Base-by-base conservation (phyloP, 2,888 invertebrate genomes). In the Tuberolachnus salignus region DNA sequence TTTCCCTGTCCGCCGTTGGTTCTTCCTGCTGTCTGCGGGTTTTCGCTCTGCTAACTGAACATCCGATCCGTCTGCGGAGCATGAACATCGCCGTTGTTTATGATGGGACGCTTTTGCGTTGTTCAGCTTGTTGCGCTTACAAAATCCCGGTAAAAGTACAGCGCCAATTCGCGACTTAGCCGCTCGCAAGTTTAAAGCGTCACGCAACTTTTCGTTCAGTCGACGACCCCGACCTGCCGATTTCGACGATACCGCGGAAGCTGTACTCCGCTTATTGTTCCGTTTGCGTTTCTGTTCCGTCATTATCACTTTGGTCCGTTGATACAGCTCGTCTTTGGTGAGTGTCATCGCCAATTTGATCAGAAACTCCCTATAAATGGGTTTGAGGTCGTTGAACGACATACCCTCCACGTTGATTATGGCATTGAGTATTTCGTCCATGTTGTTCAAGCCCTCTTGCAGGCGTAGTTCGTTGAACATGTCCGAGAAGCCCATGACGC, bases 371-470 rank as follows among this genome's bases (percentile, higher is more conserved):
- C 95, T 94, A 85, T 95, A 95, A 82, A 95, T 92, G 61, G 95
- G 95, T 85, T 94, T 94, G 81, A 95, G 88, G 84, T 95, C 94
- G 87, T 95, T 95, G 86, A 94, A 95, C 78, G 94, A 94, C 94
- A 95, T 95, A 81, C 95, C 95, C 85, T 95, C 94, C 51, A 94
- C 91, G 86, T 94, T 93, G 83, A 95, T 94, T 84, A 95, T 95
- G 84, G 93, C 92, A 84, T 92, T 92, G 70, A 95, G 88, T 83
- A 94, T 94, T 84, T 94, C 94, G 84, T 95, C 94, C 86, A 94
- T 90, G 80, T 93, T 94, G 84, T 93, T 92, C 72, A 94, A 88
- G 84, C 94, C 94, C 87, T 94, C 94, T 86, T 94, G 94, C 84
- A 93, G 90, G 83, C 93, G 90, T 84, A 94, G 92, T 87, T 94